Evolutionary conservation across 2,113 vertebrate genomes (phyloP).

Genomic region (Scomber japonicus): DNA sequence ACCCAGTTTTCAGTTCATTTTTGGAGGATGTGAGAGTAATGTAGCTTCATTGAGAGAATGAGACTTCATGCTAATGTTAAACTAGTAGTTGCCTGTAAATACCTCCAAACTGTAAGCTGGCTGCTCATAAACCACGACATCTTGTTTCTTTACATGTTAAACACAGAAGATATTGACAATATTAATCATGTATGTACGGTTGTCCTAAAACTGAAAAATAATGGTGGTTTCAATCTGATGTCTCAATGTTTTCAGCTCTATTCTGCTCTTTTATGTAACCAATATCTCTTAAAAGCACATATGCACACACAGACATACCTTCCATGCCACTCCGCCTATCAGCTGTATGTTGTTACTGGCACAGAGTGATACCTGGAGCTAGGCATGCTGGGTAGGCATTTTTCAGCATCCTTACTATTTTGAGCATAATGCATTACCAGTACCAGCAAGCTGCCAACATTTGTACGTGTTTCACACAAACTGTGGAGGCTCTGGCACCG

Average conservation of each 20-base stretch:
- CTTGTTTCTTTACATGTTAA: no score
- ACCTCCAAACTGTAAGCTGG: no score
- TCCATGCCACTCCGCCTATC: slow-evolving; percentile 17
- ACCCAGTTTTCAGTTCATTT: no score
- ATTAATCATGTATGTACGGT: neutral
- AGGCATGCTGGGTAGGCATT: slow-evolving; percentile 80
- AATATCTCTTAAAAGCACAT: slow-evolving; percentile 24
- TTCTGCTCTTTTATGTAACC: neutral
- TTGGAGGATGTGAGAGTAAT: no score
- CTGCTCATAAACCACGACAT: no score
- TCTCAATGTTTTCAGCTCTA: neutral
- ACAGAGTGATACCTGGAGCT: slow-evolving; percentile 71
- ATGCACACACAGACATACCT: slow-evolving; percentile 43
- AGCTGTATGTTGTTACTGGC: slow-evolving; percentile 81
- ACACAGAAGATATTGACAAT: no score
- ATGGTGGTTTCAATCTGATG: neutral
- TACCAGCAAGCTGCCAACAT: slow-evolving; percentile 60
- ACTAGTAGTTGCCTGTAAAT: no score
- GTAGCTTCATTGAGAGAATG: no score
- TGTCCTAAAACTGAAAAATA: neutral
- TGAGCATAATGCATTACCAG: slow-evolving; percentile 81
- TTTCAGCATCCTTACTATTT: slow-evolving; percentile 82
- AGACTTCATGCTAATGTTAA: no score
- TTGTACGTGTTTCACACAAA: slow-evolving; percentile 54
- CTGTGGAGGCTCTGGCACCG: slow-evolving; percentile 57